These are phyloP conservation scores for Cantharis rustica DNA, from an alignment of 2,888 invertebrate genomes.

Conservation along the genomic window DNA sequence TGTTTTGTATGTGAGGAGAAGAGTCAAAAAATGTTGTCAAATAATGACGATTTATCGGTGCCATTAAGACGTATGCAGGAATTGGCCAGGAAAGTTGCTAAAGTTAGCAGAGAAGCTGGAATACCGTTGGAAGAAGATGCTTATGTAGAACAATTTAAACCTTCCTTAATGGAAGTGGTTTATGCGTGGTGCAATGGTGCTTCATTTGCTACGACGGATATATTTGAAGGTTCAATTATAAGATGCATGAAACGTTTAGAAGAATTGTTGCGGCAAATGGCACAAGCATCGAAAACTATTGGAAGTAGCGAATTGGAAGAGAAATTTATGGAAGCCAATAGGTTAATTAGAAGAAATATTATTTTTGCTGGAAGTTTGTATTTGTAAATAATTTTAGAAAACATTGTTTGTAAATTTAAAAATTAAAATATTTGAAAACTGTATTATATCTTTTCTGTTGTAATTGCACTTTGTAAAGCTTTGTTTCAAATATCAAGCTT, in stretches of 20 bases:
- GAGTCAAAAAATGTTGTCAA: constrained; percentile 75
- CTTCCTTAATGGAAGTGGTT: constrained; percentile 96
- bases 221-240: constrained; percentile 92
- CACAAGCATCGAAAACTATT: constrained; percentile 94
- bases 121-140: constrained; percentile 86
- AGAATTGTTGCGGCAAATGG: constrained; percentile 92
- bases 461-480: too few relatives aligned
- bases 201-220: constrained; percentile 90
- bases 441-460: neutral
- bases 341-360: constrained; percentile 94
- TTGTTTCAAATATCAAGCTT: neutral
- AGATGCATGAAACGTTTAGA: constrained; percentile 95
- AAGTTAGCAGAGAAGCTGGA: constrained; percentile 82
- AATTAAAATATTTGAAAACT: too few relatives aligned
- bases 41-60: constrained; percentile 82
- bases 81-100: constrained; percentile 89
- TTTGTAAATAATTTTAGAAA: constrained; percentile 61
- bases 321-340: constrained; percentile 92
- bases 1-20: constrained; percentile 95
- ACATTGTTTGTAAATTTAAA: too few relatives aligned
- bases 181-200: constrained; percentile 95
- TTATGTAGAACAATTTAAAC: constrained; percentile 92
- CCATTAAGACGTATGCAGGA: constrained; percentile 93
- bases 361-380: constrained; percentile 99
- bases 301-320: constrained; percentile 96